Evolutionary conservation across 2,888 invertebrate genomes (phyloP).

Genomic region (Tinea semifulvella): DNA sequence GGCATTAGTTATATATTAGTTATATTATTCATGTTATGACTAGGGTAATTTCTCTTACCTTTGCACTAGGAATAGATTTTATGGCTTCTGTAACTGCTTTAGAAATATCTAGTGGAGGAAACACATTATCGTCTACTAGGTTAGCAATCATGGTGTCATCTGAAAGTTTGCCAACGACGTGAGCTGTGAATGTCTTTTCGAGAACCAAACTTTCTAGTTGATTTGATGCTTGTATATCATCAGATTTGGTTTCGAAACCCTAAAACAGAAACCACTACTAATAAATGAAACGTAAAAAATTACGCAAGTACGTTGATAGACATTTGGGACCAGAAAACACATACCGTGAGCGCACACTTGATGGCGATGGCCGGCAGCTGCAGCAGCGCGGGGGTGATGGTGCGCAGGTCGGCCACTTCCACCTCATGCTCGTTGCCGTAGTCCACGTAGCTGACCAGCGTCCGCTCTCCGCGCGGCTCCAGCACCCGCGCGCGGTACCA

Average conservation of each 20-base stretch:
- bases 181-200: conserved; percentile 69
- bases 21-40: neutral
- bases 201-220: conserved; percentile 75
- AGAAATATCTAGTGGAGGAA: conserved; percentile 66
- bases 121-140: conserved; percentile 63
- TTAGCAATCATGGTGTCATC: conserved; percentile 68
- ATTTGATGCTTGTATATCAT: conserved; percentile 63
- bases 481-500: conserved; percentile 92
- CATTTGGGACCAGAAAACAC: too few species aligned
- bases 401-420: conserved; percentile 63
- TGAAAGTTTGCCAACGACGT: conserved; percentile 61
- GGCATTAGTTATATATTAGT: too few species aligned
- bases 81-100: conserved; percentile 56
- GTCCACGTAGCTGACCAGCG: conserved; percentile 87
- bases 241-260: conserved; percentile 63
- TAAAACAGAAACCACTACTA: conserved; percentile 20
- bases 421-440: conserved; percentile 94
- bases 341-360: conserved; percentile 74
- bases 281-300: neutral
- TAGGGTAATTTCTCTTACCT: conserved; percentile 20
- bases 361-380: conserved; percentile 77
- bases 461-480: conserved; percentile 64
- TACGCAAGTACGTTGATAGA: neutral
- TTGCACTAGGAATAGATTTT: conserved; percentile 44
- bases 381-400: conserved; percentile 71